Evolutionary conservation across 2,113 vertebrate species (phyloP).

Genomic region (Podilymbus podiceps): DNA sequence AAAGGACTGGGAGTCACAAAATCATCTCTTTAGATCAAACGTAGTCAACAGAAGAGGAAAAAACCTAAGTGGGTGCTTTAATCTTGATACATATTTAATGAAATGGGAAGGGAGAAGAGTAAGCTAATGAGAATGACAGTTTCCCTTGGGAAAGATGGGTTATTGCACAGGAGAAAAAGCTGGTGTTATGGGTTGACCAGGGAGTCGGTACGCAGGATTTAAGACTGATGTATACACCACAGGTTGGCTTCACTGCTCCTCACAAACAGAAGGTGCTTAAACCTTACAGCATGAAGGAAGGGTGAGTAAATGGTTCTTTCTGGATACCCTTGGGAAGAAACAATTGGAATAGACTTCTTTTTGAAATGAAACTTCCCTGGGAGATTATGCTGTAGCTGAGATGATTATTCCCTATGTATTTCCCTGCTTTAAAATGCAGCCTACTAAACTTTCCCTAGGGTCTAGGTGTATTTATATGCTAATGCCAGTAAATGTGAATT

Average conservation of each 20-base stretch:
- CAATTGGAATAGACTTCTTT: not conserved
- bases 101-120: not conserved
- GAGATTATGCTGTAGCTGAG: not conserved
- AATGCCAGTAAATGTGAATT: not conserved
- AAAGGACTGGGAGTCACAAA: not conserved
- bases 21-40: not conserved
- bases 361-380: not conserved
- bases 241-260: not conserved
- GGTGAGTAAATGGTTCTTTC: not conserved
- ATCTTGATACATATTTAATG: conserved; percentile 38
- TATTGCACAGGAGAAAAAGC: not conserved
- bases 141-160: not conserved
- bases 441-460: not conserved
- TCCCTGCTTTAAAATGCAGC: not conserved
- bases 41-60: not conserved
- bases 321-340: not conserved
- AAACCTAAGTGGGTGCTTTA: not conserved
- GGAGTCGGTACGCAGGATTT: not conserved
- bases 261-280: not conserved
- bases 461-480: not conserved
- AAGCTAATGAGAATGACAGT: not conserved
- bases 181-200: not conserved
- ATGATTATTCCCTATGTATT: not conserved
- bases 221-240: not conserved
- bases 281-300: not conserved